Evolutionary conservation across 2,888 invertebrate genomes (phyloP).

Genomic region (Drosophila gaucha): DNA sequence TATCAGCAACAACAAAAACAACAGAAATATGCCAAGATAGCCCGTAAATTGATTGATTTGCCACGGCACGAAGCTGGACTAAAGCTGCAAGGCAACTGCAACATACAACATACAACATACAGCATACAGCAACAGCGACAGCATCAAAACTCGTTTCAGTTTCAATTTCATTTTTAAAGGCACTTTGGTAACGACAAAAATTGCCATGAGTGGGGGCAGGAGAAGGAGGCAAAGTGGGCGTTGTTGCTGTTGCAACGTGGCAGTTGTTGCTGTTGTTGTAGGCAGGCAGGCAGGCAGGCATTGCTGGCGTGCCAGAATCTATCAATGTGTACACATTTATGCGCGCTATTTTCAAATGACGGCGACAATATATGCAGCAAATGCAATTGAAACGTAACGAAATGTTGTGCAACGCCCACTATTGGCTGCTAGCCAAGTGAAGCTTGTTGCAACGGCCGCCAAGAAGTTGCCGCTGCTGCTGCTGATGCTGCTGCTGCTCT

Average conservation of each 20-base stretch:
- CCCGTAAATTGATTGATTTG: conserved; percentile 81
- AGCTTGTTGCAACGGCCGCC: conserved; percentile 15
- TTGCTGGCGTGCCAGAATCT: conserved; percentile 65
- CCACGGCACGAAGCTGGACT: conserved; percentile 74
- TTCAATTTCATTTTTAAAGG: conserved; percentile 73
- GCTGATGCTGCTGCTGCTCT: conserved; percentile 3
- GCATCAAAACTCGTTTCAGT: conserved; percentile 71
- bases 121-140: conserved; percentile 14
- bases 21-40: conserved; percentile 65
- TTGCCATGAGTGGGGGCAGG: conserved; percentile 23
- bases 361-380: conserved; percentile 71
- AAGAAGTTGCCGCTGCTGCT: conserved; percentile 18
- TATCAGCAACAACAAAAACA: conserved; percentile 42
- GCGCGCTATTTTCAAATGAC: conserved; percentile 54
- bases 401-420: conserved; percentile 70
- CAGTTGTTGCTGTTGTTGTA: conserved; percentile 20
- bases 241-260: conserved; percentile 36
- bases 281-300: too few species aligned
- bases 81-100: conserved; percentile 48
- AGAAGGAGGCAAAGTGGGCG: conserved; percentile 60
- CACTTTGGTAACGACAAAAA: conserved; percentile 61
- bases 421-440: conserved; percentile 49
- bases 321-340: conserved; percentile 45
- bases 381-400: conserved; percentile 76
- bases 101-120: conserved; percentile 10